Base-by-base conservation (phyloP, 2,888 invertebrate species). In the Crossocerus cetratus region DNA sequence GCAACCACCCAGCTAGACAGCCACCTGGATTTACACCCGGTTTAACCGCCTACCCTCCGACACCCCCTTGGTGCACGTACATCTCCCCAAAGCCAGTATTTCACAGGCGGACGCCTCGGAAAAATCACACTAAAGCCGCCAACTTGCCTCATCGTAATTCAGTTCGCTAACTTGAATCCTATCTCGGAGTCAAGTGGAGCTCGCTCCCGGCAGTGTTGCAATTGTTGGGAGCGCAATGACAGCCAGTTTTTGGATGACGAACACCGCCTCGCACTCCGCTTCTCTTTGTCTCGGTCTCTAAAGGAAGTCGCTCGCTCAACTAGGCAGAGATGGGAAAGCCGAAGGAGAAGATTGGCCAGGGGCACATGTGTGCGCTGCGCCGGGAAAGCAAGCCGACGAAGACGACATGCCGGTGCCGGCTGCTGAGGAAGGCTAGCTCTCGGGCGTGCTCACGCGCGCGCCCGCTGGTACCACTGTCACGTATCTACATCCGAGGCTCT, bases 101-200 rank as follows among this genome's bases (percentile, higher is more conserved):
- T 78, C 78, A 78, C 81, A 71, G 76, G 65, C 70, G 72, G 62
- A 62, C 62, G 73, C 76, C 78, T 81, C 78, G 8, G 1, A 78
- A 81, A 80, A 80, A 81, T 81, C 80, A 70, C 66, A 81, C 78
- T 81, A 80, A 81, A 80, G 81, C 75, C 32, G 32, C 32, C 32
- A 32, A 32, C 32, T 32, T 8, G 32, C 11, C 8, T 32, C 1
- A 32, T 32, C 8, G 8, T 32, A 32, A 32, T 32, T 32, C 32
- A 32, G 8, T n/a, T n/a, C n/a, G n/a, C n/a, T n/a, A n/a, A 32
- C 8, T 32, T 32, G 32, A 11, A 32, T 32, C 11, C 32, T 32
- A 32, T 11, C 5, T 32, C 32, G 32, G 32, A 32, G 32, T 32
- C 32, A 32, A 32, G 8, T 32, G 32, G 32, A 32, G 8, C 32